Evolutionary conservation across 2,888 invertebrate species (phyloP), one percentile per base, ranked within the genome.

Genomic region (Stictocephala bisonia): DNA sequence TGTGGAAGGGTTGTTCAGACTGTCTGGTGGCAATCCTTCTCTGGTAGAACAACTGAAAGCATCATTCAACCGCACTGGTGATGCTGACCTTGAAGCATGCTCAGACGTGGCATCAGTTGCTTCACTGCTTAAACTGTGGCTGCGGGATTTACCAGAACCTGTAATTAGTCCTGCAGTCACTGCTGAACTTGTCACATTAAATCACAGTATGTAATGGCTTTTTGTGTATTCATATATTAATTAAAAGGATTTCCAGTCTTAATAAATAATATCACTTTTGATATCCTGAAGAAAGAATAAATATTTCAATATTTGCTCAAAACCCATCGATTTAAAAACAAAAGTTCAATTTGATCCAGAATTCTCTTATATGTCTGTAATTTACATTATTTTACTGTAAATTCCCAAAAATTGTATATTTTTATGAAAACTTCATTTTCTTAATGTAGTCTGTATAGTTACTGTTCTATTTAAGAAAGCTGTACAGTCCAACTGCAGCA

Each of bases 81-180:
- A 86, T 79, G 85, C 85, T 9, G 84, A 86, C 76, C 80, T 87
- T 67, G 83, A 83, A 71, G 84, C 83, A 35, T 82, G 82, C 69
- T 82, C 80, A 24, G 86, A 86, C 78, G 82, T 85, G n/a, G 83
- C 85, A 77, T 85, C 86, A 0, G 84, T 86, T 2, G 87, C 86
- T 2, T 84, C 85, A 2, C 80, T 87, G 40, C 83, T 87, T 44
- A 86, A 86, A 76, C 79, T 85, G 51, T 87, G 86, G 81, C 82
- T 87, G 7, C 79, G 86, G 70, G 86, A 86, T 76, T 80, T 87
- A 66, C 84, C 84, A 0, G 82, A 83, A 73, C 82, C 84, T 7
- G 81, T 86, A 20, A 82, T 87, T 67, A 84, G 85, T 29, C 78
- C 85, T 40, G 83, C 84, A 11, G 79, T 80, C 22, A 83, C 83